Conservation (phyloP, 2,888 invertebrate genomes). For the Troides helena region DNA sequence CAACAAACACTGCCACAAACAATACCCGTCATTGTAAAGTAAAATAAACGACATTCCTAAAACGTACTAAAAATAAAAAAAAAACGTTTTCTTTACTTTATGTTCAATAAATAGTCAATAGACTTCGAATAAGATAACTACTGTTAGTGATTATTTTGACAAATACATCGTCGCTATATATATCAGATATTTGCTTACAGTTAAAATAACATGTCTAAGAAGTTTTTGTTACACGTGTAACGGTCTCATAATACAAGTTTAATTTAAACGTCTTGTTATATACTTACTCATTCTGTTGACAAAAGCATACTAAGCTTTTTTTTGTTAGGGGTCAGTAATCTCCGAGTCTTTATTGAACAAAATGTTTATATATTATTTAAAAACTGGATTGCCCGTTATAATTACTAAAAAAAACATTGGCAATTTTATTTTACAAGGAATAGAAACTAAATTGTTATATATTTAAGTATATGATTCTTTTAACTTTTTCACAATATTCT, state of each 20-base stretch:
- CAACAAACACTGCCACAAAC: too few relatives aligned
- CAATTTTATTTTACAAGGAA: conserved; percentile 29
- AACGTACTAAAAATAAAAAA: background rate
- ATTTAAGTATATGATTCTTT: background rate
- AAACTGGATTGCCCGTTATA: conserved; percentile 48
- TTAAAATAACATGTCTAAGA: conserved; percentile 35
- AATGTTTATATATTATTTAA: conserved; percentile 52
- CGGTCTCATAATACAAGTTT: conserved; percentile 46
- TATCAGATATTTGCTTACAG: conserved; percentile 30
- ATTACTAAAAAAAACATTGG: conserved; percentile 43
- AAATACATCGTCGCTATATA: background rate
- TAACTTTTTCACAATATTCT: conserved; percentile 20
- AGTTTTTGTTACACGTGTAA: conserved; percentile 48
- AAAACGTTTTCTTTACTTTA: background rate
- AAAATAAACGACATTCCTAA: background rate
- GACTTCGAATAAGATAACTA: background rate
- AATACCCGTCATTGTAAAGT: too few relatives aligned
- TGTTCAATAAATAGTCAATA: background rate
- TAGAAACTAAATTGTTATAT: background rate
- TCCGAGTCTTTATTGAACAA: conserved; percentile 56
- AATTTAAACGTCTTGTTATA: conserved; percentile 56
- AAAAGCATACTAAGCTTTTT: conserved; percentile 51
- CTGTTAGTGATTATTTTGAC: background rate
- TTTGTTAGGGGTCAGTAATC: conserved; percentile 62
- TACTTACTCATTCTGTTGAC: conserved; percentile 58